Conservation (phyloP, 2,113 vertebrate species). For the Crotalus horridus region DNA sequence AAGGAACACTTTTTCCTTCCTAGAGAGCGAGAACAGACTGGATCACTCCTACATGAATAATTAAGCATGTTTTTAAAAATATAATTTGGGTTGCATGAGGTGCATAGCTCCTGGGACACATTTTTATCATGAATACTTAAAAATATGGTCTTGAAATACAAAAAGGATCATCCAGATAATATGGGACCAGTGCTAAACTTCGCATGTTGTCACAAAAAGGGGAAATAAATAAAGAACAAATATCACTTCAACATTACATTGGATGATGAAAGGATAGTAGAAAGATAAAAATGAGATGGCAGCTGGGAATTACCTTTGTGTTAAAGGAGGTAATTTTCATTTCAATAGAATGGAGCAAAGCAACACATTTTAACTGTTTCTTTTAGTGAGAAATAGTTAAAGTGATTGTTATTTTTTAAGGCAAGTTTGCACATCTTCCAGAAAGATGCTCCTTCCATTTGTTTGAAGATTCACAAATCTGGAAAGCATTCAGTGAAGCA, state of each 20-base stretch:
- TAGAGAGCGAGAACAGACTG: not conserved
- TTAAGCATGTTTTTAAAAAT: not conserved
- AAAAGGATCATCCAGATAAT: not conserved
- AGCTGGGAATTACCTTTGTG: not conserved
- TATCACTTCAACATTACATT: not conserved
- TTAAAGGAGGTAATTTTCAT: not conserved
- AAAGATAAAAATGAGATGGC: not conserved
- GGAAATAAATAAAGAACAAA: not conserved
- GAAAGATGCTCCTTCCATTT: not conserved
- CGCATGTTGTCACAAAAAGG: not conserved
- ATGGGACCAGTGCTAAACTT: not conserved
- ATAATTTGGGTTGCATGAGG: not conserved
- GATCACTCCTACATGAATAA: not conserved
- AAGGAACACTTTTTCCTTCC: not conserved
- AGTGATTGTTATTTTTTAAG: not conserved
- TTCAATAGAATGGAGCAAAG: not conserved
- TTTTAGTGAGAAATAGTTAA: not conserved
- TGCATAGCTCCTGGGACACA: not conserved
- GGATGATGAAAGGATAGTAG: not conserved
- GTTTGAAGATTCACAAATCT: constrained; percentile 5
- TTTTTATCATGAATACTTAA: not conserved
- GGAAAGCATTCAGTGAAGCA: constrained; percentile 1
- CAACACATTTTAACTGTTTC: not conserved
- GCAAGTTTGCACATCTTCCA: not conserved
- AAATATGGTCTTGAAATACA: not conserved